A percentile compares a stretch with the other conserved stretches of the same genome.
Evolutionary conservation across 1,140 invertebrate species (phyloP).

Genomic region (Lamellibrachia luymesi): DNA sequence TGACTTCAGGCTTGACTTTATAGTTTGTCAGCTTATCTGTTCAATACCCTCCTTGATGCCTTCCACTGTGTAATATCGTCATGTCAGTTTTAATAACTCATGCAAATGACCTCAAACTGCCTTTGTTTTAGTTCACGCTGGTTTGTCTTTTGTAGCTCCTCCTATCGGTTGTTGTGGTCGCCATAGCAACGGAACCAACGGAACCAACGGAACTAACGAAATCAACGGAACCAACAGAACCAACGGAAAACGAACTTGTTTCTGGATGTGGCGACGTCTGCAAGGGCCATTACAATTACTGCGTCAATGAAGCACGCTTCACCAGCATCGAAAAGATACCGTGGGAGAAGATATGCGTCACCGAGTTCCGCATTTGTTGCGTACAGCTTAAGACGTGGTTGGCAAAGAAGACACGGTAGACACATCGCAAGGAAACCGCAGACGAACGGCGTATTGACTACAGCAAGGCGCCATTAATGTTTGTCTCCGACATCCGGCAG

Average conservation of each 20-base stretch:
- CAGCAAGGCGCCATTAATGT: not conserved
- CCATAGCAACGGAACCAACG: not conserved
- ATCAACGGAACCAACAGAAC: no score
- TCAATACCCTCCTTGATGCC: no score
- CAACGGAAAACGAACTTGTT: not conserved
- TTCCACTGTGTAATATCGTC: no score
- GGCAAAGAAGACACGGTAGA: not conserved
- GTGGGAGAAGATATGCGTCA: not conserved
- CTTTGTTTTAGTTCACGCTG: not conserved
- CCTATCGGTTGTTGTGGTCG: not conserved
- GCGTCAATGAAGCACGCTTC: not conserved
- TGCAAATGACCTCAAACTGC: not conserved
- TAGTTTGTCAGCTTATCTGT: no score
- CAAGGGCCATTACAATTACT: not conserved
- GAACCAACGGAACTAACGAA: no score
- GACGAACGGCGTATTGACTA: no score
- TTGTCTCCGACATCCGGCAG: not conserved
- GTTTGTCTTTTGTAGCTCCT: not conserved
- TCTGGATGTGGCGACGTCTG: not conserved
- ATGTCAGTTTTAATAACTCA: not conserved
- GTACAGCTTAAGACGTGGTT: not conserved
- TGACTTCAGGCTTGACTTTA: no score
- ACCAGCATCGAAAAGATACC: not conserved
- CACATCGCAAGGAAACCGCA: not conserved
- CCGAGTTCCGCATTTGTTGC: not conserved